Percentiles rank a stretch among this genome's conserved stretches.
Evolutionary conservation across 2,113 vertebrate genomes (phyloP).

Genomic region (Psittacula cyanocephala): DNA sequence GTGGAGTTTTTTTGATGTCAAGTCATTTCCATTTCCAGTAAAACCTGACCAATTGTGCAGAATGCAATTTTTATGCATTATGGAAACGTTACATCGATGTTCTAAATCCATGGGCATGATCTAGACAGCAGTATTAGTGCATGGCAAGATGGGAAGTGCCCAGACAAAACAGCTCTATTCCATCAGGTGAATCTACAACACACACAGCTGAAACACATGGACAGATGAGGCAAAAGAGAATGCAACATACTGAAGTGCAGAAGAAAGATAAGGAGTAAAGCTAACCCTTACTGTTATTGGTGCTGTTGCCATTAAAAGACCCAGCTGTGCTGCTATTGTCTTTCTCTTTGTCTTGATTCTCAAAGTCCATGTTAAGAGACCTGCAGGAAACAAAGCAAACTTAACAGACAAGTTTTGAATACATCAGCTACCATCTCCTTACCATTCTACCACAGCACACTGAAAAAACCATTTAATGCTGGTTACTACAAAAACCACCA

Average conservation of each 20-base stretch:
- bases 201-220: neutral
- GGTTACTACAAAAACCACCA: neutral
- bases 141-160: neutral
- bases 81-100: neutral
- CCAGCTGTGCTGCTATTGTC: conserved; percentile 83
- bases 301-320: conserved; percentile 89
- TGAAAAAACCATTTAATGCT: neutral
- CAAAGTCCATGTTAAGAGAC: conserved; percentile 99
- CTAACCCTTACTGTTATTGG: conserved; percentile 92
- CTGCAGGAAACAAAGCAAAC: conserved; percentile 69
- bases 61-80: neutral
- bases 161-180: neutral
- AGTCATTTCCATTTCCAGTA: neutral
- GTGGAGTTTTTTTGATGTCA: neutral
- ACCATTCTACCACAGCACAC: neutral
- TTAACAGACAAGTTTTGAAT: neutral
- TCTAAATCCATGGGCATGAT: neutral
- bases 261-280: neutral
- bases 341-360: conserved; percentile 99
- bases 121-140: neutral
- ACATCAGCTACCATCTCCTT: neutral
- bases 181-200: neutral
- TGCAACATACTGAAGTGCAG: neutral
- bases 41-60: neutral
- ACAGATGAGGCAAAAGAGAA: neutral